Conservation (phyloP, 2,888 invertebrate genomes). For the Drosophila helvetica region DNA sequence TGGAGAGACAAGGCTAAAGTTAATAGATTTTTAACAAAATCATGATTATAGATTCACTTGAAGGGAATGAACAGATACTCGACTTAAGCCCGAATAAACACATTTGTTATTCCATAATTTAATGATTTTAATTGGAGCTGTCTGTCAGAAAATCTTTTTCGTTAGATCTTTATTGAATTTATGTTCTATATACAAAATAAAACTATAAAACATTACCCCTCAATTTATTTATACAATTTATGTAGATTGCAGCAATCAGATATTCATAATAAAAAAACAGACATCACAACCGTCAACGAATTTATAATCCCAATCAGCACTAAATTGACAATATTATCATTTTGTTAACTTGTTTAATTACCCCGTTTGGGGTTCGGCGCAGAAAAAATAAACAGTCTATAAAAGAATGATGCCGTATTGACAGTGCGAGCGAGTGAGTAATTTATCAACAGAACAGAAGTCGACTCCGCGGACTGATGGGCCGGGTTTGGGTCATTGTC, state of each 20-base stretch:
- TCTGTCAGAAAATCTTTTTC: too few relatives aligned
- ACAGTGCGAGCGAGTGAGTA: slow-evolving; percentile 11
- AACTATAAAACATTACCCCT: neutral
- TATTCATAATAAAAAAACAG: neutral
- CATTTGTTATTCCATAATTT: too few relatives aligned
- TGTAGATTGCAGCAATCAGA: neutral
- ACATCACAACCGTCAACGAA: neutral
- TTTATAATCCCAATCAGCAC: slow-evolving; percentile 30
- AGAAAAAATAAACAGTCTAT: slow-evolving; percentile 28
- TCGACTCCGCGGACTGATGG: slow-evolving; percentile 2
- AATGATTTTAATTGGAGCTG: too few relatives aligned
- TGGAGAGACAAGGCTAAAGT: too few relatives aligned
- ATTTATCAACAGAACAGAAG: slow-evolving; percentile 29
- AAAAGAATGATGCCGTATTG: slow-evolving; percentile 45
- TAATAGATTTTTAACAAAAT: too few relatives aligned
- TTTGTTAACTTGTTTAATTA: slow-evolving; percentile 46
- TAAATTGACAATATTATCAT: slow-evolving; percentile 44
- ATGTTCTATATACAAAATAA: neutral
- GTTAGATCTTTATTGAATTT: neutral
- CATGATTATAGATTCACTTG: neutral
- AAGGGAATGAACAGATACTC: neutral
- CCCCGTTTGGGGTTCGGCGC: slow-evolving; percentile 4
- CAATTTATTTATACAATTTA: neutral
- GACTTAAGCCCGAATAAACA: too few relatives aligned
- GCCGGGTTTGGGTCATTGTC: slow-evolving; percentile 13